Evolutionary conservation across 2,113 vertebrate species (phyloP), one percentile per base, ranked within the genome.

Genomic region (Mustela lutreola): DNA sequence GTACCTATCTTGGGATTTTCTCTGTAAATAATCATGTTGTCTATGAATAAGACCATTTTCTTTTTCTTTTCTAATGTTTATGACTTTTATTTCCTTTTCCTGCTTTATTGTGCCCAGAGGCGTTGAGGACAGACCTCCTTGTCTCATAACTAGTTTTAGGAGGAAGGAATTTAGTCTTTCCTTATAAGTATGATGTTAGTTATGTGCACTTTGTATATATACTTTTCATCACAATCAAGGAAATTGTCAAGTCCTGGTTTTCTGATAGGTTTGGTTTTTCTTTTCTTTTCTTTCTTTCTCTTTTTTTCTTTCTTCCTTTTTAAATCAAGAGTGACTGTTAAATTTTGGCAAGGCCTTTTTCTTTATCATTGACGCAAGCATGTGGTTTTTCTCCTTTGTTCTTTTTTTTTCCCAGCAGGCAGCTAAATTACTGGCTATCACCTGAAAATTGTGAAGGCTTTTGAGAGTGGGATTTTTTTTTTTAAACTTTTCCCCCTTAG

Each of bases 311-410:
- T 15, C 12, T 65, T 67, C 48, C 31, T 81, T 92, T 48, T 89
- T 80, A 33, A 78, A 84, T 84, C 33, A 70, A 80, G n/a, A 84
- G 8, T 50, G 21, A 90, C 26, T 81, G 7, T 70, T 79, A 53
- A 56, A 89, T 95, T 97, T 95, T 65, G 45, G n/a, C 7, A 65
- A 75, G 39, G 56, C 31, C 53, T 80, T 89, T 89, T 89, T 78
- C 24, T 65, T 63, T 89, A 63, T 86, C 60, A 4, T 53, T 89
- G 76, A 95, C 33, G 26, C 78, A 19, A 92, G 50, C 39, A 24
- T 39, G 1, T 71, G 53, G 2, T 45, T 79, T 70, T 71, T 42
- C 36, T 48, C 42, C 36, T 79, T 9, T 65, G 31, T 87, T 88
- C 21, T 92, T 63, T 10, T 90, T 90, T 89, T 93, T 19, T n/a